Base-by-base conservation (phyloP, 2,113 vertebrate species). In the Microtus montanus region DNA sequence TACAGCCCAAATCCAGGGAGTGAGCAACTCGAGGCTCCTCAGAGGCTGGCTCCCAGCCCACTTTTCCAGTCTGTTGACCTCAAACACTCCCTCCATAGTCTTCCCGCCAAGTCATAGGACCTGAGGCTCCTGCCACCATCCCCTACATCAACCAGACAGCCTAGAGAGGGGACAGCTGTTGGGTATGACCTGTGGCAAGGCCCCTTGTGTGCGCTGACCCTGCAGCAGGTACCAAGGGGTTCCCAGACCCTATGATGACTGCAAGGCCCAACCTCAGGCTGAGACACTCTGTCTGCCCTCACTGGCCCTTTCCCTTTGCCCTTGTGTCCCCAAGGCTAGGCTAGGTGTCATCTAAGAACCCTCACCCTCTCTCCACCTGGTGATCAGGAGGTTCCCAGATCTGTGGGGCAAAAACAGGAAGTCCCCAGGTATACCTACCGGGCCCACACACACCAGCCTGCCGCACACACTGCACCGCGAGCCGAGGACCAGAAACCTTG, bases 401-500 rank as follows among this genome's bases (percentile, higher is more conserved):
- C 61, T 71, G 6, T 3, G 7, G 2, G 2, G 28, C 19, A 61
- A 33, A 41, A n/a, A 2, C 1, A 8, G 49, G 47, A 13, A 0
- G 88, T 54, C 49, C 58, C 5, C 28, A 3, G 58, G n/a, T 49
- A 30, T 33, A 98, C 99, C 96, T 97, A 99, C 99, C 97, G 98
- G 92, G 75, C 98, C 98, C 92, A 99, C 98, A 0, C 99, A 99
- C 88, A 99, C 99, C 15, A 95, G 89, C 92, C 85, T 97, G 91
- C 95, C 47, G 94, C 99, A 99, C 74, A 99, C 13, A 93, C 98
- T 98, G 97, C 99, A 99, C 0, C 20, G 96, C 0, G 99, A 99
- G 8, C 99, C 99, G 9, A 99, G 83, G 7, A 99, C 96, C 8
- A 99, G 98, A 93, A 99, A 99, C 82, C 97, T 98, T 33, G 98